Conservation (phyloP, 2,797 vertebrate species). For the Nannoperca australis region DNA sequence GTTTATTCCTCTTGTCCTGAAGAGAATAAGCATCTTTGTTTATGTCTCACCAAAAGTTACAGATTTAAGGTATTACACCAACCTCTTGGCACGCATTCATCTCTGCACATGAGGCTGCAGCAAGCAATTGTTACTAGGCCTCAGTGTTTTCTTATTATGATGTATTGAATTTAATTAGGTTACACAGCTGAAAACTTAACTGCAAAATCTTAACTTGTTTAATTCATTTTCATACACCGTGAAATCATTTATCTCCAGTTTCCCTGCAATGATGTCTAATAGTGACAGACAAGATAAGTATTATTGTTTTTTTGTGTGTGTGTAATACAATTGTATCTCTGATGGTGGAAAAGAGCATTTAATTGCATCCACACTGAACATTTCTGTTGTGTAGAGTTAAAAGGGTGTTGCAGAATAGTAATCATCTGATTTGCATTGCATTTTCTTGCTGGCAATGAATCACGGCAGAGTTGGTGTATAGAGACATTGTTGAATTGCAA, state of each 20-base stretch:
- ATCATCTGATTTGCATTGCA: slow-evolving; percentile 42
- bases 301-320: slow-evolving; percentile 23
- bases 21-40: slow-evolving; percentile 61
- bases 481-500: slow-evolving; percentile 16
- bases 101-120: slow-evolving; percentile 23
- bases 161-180: slow-evolving; percentile 21
- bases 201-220: slow-evolving; percentile 33
- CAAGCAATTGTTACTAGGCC: background rate
- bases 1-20: slow-evolving; percentile 27
- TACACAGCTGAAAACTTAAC: slow-evolving; percentile 22
- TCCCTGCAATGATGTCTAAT: slow-evolving; percentile 39
- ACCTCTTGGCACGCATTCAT: slow-evolving; percentile 26
- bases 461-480: slow-evolving; percentile 13
- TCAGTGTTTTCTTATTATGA: slow-evolving; percentile 1
- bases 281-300: slow-evolving; percentile 43
- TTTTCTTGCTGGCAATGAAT: slow-evolving; percentile 27
- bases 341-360: slow-evolving; percentile 30
- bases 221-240: slow-evolving; percentile 37
- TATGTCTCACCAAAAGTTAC: slow-evolving; percentile 57
- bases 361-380: slow-evolving; percentile 38
- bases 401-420: slow-evolving; percentile 31
- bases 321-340: slow-evolving; percentile 47
- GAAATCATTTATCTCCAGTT: slow-evolving; percentile 40
- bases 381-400: slow-evolving; percentile 39
- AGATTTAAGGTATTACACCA: slow-evolving; percentile 50